Evolutionary conservation across 2,888 invertebrate genomes (phyloP).

Genomic region (Fragum whitleyi): DNA sequence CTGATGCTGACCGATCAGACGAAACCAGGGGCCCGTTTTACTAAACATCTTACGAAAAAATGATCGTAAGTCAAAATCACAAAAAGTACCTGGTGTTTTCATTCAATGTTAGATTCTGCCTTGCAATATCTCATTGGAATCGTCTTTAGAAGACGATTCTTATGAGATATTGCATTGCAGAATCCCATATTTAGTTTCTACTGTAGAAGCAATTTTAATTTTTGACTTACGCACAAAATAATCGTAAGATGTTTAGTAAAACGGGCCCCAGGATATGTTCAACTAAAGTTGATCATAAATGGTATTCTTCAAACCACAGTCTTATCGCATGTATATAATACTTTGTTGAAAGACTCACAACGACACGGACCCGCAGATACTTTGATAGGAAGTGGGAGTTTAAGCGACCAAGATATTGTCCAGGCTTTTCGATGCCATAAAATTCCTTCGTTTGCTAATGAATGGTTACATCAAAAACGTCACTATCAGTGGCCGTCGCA

Average conservation of each 20-base stretch:
- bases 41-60: too few relatives aligned
- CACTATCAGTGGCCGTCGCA: conserved; percentile 4
- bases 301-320: background rate
- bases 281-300: background rate
- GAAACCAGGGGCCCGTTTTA: too few relatives aligned
- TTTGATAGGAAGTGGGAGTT: background rate
- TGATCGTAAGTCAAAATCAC: too few relatives aligned
- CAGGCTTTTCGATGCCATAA: background rate
- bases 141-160: too few relatives aligned
- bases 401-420: background rate
- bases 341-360: background rate
- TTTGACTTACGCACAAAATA: too few relatives aligned
- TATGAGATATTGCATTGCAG: too few relatives aligned
- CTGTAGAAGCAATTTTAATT: too few relatives aligned
- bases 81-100: too few relatives aligned
- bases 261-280: conserved; percentile 18
- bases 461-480: background rate
- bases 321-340: background rate
- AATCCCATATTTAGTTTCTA: too few relatives aligned
- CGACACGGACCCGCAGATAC: conserved; percentile 9
- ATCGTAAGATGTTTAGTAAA: too few relatives aligned
- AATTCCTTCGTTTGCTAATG: background rate
- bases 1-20: background rate
- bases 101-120: too few relatives aligned
- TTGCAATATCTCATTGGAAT: too few relatives aligned